Base-by-base conservation (phyloP, 2,113 vertebrate species). In the Macaca nemestrina region DNA sequence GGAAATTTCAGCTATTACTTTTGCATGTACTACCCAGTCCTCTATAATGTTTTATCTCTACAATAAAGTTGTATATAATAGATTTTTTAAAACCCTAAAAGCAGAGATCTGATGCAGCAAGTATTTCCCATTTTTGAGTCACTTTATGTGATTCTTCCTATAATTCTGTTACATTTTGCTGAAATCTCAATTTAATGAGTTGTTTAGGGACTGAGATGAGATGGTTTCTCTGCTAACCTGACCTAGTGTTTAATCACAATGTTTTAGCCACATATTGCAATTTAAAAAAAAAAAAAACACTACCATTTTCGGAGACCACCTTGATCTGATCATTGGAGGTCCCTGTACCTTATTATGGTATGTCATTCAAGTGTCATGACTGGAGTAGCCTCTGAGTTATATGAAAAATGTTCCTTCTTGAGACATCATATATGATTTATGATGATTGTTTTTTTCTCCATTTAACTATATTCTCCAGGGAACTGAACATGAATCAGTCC, bases 401-500 rank as follows among this genome's bases (percentile, higher is more conserved):
- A 93, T 68, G 75, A 76, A 52, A 94, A 95, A 97, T 64, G 89
- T 89, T 72, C 97, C 52, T 14, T 97, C 75, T 97, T 93, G 93
- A 90, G 90, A 96, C n/a, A 97, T 95, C 40, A 45, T 55, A 22
- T 78, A 45, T 97, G 85, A 98, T 97, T 95, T 97, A 97, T 96
- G 90, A 70, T 94, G 82, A 87, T 88, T 81, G 8, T 92, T 75
- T 59, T 95, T 88, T 96, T 95, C 80, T 97, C 85, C 90, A 43
- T 72, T 81, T 97, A 95, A 70, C 55, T 61, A 81, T 73, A 93
- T 95, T 93, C 84, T 59, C 75, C 68, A 57, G 95, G 84, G 89
- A 59, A 73, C 80, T 67, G 67, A 75, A 93, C 90, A 75, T 59
- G 96, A 97, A 97, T 84, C 50, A 64, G 35, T 89, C 80, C 32